Percentiles rank a stretch among this genome's conserved stretches.
These are phyloP conservation scores for Gortyna flavago DNA, from an alignment of 2,888 invertebrate species.

Conservation along the genomic window DNA sequence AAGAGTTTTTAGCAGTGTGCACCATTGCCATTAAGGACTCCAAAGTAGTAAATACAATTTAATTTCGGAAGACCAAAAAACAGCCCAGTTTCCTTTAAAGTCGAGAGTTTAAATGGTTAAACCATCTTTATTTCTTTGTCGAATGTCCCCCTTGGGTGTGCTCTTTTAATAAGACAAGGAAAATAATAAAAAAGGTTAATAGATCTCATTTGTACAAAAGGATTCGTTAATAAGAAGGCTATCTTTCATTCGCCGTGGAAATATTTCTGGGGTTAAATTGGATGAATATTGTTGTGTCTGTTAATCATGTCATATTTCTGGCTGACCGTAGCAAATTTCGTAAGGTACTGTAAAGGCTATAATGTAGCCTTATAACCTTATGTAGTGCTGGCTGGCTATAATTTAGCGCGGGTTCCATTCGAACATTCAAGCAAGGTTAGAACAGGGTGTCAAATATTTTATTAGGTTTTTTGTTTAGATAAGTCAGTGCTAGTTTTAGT, in stretches of 20 bases:
- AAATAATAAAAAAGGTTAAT: conserved; percentile 23
- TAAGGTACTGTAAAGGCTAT: too few species aligned
- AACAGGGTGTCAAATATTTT: too few species aligned
- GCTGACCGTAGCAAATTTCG: neutral
- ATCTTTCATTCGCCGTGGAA: conserved; percentile 1
- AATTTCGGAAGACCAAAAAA: neutral
- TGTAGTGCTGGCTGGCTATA: too few species aligned
- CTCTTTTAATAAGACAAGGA: conserved; percentile 27
- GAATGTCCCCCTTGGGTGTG: conserved; percentile 1
- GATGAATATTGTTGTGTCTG: neutral
- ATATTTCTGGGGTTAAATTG: conserved; percentile 1
- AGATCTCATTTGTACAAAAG: conserved; percentile 6
- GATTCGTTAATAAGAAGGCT: conserved; percentile 1
- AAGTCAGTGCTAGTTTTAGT: too few species aligned
- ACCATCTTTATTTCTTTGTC: neutral
- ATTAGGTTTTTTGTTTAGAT: too few species aligned
- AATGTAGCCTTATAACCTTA: too few species aligned
- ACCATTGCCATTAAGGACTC: neutral
- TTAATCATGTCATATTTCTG: neutral
- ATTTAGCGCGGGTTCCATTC: too few species aligned
- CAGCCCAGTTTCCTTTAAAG: conserved; percentile 4
- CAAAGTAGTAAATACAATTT: neutral
- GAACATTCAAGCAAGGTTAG: too few species aligned
- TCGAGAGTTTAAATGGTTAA: neutral
- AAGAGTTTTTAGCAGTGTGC: neutral